Evolutionary conservation across 1,140 invertebrate species (phyloP), one percentile per base, ranked within the genome.

Genomic region (Chionoecetes opilio): DNA sequence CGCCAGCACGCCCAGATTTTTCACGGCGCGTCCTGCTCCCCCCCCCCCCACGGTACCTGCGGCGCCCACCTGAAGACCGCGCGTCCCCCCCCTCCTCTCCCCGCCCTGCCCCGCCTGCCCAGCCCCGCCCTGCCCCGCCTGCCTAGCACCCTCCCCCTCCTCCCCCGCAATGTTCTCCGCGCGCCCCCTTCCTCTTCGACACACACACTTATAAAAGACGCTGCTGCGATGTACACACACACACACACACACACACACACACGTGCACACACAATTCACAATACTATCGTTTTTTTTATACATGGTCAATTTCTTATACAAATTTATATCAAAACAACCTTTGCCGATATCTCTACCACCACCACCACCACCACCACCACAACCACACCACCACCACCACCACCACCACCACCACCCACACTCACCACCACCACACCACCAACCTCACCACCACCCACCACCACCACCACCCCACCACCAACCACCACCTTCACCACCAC

Each of bases 1-100:
- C 38, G 88, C 88, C 88, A 90, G 88, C 88, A 90, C 88, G 88
- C 88, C 88, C 88, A 90, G 53, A 90, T 90, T 53, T 90, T 53
- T 90, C 88, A 53, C 38, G 26, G 88, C 14, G 88, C 29, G 31
- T 38, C 38, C 38, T 0, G 3, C 88, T 38, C 88, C 84, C 84
- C 88, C 26, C 38, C 88, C n/a, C 37, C 38, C 34, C 88, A 21
- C 38, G 14, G n/a, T 89, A 90, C 41, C 88, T 46, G 88, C 0
- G 26, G 88, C 26, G 88, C 41, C 88, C 88, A 90, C 88, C 88
- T n/a, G 88, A 14, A 29, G 38, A 29, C 88, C 88, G 63, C 88
- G 31, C 88, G 38, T 41, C 37, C 37, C 88, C 38, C 41, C n/a
- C 9, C 37, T 9, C 0, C 35, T 9, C 87, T 26, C 37, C 35